Percentiles rank a stretch among this genome's conserved stretches.
Conservation (phyloP, 1,140 invertebrate genomes). For the Drosophila pallidifrons region DNA sequence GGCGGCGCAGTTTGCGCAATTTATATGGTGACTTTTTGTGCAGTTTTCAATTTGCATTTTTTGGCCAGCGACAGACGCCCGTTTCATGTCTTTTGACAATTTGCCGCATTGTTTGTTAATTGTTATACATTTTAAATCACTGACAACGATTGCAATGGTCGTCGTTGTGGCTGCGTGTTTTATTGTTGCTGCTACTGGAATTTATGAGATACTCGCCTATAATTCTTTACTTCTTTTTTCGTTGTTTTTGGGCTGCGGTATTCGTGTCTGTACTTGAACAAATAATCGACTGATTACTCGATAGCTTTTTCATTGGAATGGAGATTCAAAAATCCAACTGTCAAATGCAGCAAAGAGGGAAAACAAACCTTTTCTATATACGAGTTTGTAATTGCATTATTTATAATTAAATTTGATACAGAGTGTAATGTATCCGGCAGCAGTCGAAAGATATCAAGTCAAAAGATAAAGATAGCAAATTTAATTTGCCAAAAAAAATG, state of each 20-base stretch:
- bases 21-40: constrained; percentile 53
- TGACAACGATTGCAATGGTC: constrained; percentile 51
- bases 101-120: constrained; percentile 79
- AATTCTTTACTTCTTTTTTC: neutral
- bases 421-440: constrained; percentile 47
- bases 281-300: constrained; percentile 18
- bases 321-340: constrained; percentile 23
- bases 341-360: constrained; percentile 30
- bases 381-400: constrained; percentile 35
- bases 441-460: neutral
- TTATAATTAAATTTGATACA: constrained; percentile 64
- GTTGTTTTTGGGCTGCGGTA: neutral
- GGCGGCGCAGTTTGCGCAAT: constrained; percentile 36
- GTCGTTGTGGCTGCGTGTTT: constrained; percentile 34
- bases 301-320: constrained; percentile 4
- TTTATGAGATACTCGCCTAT: constrained; percentile 47
- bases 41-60: constrained; percentile 44
- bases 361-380: constrained; percentile 5
- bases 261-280: neutral
- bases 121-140: constrained; percentile 78
- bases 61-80: constrained; percentile 34
- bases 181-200: constrained; percentile 24
- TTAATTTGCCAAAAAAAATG: constrained; percentile 47
- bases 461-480: constrained; percentile 48
- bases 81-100: constrained; percentile 73